Evolutionary conservation across 2,797 vertebrate genomes (phyloP), one percentile per base, ranked within the genome.

Genomic region (Enteromius afrohamiltoni): DNA sequence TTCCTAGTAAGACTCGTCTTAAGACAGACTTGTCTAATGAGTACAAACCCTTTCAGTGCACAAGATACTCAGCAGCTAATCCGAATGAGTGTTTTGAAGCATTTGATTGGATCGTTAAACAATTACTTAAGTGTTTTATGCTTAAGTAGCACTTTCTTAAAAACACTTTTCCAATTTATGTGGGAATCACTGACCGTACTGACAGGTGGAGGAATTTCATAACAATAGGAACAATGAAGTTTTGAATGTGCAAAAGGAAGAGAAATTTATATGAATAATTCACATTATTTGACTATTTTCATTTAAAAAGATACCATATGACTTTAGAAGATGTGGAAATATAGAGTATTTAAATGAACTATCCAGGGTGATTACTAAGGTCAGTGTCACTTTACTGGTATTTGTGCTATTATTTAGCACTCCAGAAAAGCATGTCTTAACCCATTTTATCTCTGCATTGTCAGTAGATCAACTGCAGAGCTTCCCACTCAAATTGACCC

Each of bases 41-140:
- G 58, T 17, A 77, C 2, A 76, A 80, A 2, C 5, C 49, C 3
- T 23, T 42, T 45, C 16, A 45, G 49, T 10, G 16, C 8, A 37
- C 13, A 34, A 53, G 7, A 68, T 17, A 40, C 64, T 69, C 77
- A 17, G 4, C 14, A 76, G 21, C 2, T 76, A 19, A 42, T 60
- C 55, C 29, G 60, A 60, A 77, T 19, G 37, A 77, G 37, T 19
- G 23, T 45, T 34, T 34, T 64, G 23, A 62, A 77, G 55, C 40
- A 29, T 16, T 64, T 62, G 8, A 45, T 77, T 23, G 75, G 37
- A 29, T 62, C 29, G 55, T 62, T 77, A 31, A 45, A 77, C 23
- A 62, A 3, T 31, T 19, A 47, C 5, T 29, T 21, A 26, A 29
- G 53, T 60, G 74, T 45, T 77, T 31, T 14, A 29, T 10, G 8